Evolutionary conservation across 2,113 vertebrate species (phyloP).

Genomic region (Aegotheles bennettii): DNA sequence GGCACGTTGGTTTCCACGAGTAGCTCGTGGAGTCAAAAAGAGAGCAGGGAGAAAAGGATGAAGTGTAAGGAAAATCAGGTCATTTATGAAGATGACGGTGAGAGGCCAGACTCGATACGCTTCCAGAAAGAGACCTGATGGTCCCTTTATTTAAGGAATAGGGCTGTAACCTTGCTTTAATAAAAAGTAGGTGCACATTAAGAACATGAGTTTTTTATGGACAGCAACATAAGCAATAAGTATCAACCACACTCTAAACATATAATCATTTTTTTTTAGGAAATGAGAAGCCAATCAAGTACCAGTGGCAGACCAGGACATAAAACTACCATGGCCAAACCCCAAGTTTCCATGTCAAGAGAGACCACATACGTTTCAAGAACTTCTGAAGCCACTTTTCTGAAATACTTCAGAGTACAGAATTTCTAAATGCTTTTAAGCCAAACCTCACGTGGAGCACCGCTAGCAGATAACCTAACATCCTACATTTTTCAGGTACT

Average conservation of each 20-base stretch:
- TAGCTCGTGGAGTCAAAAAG: background rate
- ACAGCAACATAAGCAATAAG: background rate
- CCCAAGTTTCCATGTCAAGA: accelerated
- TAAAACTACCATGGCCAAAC: accelerated
- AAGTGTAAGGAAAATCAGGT: background rate
- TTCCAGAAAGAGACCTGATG: background rate
- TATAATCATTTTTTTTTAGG: background rate
- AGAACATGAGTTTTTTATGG: background rate
- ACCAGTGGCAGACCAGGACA: background rate
- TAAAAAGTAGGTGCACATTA: background rate
- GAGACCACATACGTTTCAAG: accelerated
- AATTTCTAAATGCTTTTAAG: background rate
- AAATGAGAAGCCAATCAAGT: background rate
- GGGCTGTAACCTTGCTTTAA: background rate
- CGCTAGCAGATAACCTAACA: background rate
- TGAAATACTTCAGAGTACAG: background rate
- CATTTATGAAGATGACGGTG: accelerated
- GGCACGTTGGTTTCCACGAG: background rate
- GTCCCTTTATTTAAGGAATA: background rate
- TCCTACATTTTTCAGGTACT: background rate
- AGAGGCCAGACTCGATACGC: accelerated
- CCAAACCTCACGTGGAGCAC: background rate
- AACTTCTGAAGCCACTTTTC: background rate
- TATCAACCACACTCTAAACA: background rate
- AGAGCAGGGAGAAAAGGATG: background rate